Evolutionary conservation across 2,888 invertebrate species (phyloP).

Genomic region (Drosophila suboccidentalis): DNA sequence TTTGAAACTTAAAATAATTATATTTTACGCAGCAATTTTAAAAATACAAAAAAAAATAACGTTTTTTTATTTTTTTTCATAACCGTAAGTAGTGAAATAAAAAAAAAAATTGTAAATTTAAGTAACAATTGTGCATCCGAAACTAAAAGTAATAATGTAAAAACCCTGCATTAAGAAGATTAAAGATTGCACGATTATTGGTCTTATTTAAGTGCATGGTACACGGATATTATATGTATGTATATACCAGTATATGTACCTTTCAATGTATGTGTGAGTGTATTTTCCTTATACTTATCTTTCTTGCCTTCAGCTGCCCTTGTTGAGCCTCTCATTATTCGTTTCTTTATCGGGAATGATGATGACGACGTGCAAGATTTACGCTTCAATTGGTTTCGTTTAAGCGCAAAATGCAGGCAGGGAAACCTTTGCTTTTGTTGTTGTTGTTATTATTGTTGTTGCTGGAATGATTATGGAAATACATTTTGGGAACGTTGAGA

Average conservation of each 20-base stretch:
- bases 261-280: not conserved
- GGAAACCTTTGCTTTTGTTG: slow-evolving; percentile 27
- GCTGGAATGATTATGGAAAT: slow-evolving; percentile 68
- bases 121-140: not conserved
- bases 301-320: slow-evolving; percentile 33
- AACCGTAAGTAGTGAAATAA: no score
- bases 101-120: not conserved
- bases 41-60: no score
- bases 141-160: not conserved
- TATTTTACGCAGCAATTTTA: no score
- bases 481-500: slow-evolving; percentile 50
- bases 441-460: slow-evolving; percentile 27
- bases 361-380: slow-evolving; percentile 71
- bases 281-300: slow-evolving; percentile 16
- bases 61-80: no score
- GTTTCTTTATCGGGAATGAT: slow-evolving; percentile 60
- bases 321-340: slow-evolving; percentile 55
- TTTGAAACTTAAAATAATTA: no score
- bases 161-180: not conserved
- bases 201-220: slow-evolving; percentile 5
- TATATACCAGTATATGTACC: not conserved
- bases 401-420: slow-evolving; percentile 72
- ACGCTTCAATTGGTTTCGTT: slow-evolving; percentile 79
- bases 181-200: slow-evolving; percentile 6
- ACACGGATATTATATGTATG: not conserved